A percentile compares a stretch with the other conserved stretches of the same genome.
These are phyloP conservation scores for Gephyroberyx darwinii DNA, from an alignment of 2,797 vertebrate species.

Conservation along the genomic window DNA sequence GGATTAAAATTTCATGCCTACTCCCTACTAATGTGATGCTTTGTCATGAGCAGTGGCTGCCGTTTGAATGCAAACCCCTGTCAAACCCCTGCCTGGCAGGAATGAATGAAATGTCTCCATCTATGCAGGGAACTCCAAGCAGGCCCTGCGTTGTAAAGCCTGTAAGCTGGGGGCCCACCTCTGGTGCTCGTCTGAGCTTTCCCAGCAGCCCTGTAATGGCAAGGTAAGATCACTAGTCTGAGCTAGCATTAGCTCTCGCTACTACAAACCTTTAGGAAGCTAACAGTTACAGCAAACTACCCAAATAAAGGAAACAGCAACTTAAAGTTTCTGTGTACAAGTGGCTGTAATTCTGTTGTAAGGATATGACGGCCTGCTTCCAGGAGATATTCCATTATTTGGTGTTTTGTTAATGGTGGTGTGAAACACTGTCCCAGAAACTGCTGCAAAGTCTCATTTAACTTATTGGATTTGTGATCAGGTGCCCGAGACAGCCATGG, in stretches of 20 bases:
- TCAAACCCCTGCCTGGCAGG: too few relatives aligned
- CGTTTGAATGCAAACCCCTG: too few relatives aligned
- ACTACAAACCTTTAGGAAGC: conserved; percentile 11
- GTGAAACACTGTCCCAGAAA: conserved; percentile 5
- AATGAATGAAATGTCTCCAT: conserved; percentile 17
- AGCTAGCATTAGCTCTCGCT: conserved; percentile 8
- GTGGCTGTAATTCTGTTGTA: not conserved
- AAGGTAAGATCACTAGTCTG: conserved; percentile 78
- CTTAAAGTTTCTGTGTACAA: not conserved
- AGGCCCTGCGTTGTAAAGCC: conserved; percentile 90
- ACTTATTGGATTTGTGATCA: not conserved
- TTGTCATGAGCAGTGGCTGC: too few relatives aligned
- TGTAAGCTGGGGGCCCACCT: conserved; percentile 90
- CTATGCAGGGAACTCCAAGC: conserved; percentile 89
- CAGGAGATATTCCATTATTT: conserved; percentile 19
- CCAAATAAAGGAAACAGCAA: conserved; percentile 4
- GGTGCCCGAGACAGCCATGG: not conserved
- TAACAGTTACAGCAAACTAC: conserved; percentile 5
- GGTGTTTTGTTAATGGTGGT: conserved; percentile 8
- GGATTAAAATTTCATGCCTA: too few relatives aligned
- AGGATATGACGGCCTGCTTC: not conserved
- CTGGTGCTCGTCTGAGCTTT: conserved; percentile 91
- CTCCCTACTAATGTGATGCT: too few relatives aligned
- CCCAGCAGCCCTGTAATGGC: conserved; percentile 87
- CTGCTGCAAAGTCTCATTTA: conserved; percentile 7